A percentile compares a stretch with the other conserved stretches of the same genome.
These are phyloP conservation scores for Dasyornis broadbenti DNA, from an alignment of 2,113 vertebrate genomes.

Conservation along the genomic window DNA sequence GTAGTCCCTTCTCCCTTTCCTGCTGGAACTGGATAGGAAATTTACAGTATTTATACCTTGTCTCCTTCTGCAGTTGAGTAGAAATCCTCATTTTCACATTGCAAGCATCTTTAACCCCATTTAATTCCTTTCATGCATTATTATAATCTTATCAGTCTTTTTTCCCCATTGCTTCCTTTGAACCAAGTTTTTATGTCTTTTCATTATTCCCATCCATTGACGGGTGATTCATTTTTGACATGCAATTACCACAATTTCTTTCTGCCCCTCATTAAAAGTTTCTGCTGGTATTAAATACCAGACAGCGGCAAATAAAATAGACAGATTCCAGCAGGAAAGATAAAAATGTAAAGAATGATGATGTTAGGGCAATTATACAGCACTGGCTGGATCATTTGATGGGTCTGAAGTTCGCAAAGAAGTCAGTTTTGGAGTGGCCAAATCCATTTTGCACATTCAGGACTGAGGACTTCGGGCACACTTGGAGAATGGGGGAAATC, in stretches of 20 bases:
- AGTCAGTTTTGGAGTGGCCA: background rate
- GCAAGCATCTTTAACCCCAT: background rate
- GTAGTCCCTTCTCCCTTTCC: background rate
- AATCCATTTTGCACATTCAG: background rate
- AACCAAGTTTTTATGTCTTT: background rate
- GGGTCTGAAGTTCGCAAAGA: background rate
- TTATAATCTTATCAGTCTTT: background rate
- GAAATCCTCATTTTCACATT: background rate
- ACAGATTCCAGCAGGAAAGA: background rate
- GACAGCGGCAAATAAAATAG: background rate
- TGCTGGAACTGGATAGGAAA: background rate
- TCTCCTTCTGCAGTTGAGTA: background rate
- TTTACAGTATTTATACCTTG: background rate
- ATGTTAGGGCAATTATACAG: fast-evolving
- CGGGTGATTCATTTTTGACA: background rate
- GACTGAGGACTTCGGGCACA: background rate
- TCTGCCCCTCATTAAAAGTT: background rate
- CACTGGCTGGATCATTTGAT: background rate
- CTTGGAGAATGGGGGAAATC: background rate
- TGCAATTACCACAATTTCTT: background rate
- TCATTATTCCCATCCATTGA: background rate
- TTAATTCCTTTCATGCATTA: background rate
- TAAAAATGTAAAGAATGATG: background rate
- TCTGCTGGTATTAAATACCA: background rate
- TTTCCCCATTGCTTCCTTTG: background rate